Base-by-base conservation (phyloP, 2,797 vertebrate species). In the Kryptopterus vitreolus region DNA sequence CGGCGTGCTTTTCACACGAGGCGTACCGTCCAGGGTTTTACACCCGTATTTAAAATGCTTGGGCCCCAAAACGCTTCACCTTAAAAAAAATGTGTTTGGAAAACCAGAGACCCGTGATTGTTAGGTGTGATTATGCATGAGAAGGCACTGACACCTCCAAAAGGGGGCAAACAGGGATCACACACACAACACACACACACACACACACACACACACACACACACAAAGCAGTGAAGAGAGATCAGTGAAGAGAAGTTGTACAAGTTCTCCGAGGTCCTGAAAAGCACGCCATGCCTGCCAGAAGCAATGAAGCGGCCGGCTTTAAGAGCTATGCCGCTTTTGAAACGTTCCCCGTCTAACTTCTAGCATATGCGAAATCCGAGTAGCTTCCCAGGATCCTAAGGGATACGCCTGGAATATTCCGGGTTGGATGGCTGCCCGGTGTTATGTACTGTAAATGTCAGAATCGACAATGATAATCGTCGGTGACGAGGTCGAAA, bases 61-160 rank as follows among this genome's bases (percentile, higher is more conserved):
- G 22, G 38, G 38, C 13, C 35, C 43, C 71, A 55, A 82, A 76
- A 43, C 59, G 24, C 3, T 29, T 33, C 65, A 80, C 73, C 62
- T 72, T 71, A 12, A 20, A 55, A 38, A 20, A 29, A 77, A 78
- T 71, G 76, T 13, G 77, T 50, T 70, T 22, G 58, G 52, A 66
- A 71, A 31, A 72, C 8, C 1, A 3, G 3, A 22, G 24, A 24
- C 59, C 71, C 8, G 3, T 11, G 24, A 52, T 86, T 78, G 10
- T 88, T 88, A 88, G 50, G 46, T 80, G 52, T 16, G 38, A 85
- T 89, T 90, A 89, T 85, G 76, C 78, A 72, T 88, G 84, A 91
- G 70, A 58, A 81, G 79, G 68, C 78, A 81, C 66, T 87, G 87
- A 87, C 86, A 89, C 82, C 71, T 82, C 35, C 8, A 59, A 62